Evolutionary conservation across 1,140 invertebrate genomes (phyloP).

Genomic region (Pollicipes pollicipes): DNA sequence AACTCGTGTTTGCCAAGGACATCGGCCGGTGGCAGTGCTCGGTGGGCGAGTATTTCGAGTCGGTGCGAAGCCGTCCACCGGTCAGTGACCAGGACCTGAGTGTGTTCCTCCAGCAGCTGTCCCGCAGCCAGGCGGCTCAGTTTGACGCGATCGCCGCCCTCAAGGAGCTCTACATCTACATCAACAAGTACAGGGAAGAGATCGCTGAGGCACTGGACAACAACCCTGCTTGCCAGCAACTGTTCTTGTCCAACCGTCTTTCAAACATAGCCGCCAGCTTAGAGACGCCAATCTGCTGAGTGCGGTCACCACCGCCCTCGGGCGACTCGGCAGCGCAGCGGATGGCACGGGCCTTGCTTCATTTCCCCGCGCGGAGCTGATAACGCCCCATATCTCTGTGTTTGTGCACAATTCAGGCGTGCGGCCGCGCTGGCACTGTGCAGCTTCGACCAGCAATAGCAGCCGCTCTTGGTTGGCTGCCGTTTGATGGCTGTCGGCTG

Average conservation of each 20-base stretch:
- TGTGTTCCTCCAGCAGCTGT: constrained; percentile 76
- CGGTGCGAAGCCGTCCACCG: constrained; percentile 62
- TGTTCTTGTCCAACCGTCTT: background rate
- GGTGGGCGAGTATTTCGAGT: constrained; percentile 67
- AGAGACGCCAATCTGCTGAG: background rate
- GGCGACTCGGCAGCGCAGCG: too few species aligned
- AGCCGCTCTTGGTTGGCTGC: too few species aligned
- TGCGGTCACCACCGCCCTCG: too few species aligned
- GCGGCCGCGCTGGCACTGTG: too few species aligned
- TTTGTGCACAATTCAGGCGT: too few species aligned
- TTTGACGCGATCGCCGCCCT: constrained; percentile 77
- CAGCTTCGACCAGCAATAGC: too few species aligned
- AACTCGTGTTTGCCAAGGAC: constrained; percentile 84
- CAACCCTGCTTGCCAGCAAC: background rate
- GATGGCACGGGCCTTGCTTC: too few species aligned
- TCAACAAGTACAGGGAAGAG: constrained; percentile 80
- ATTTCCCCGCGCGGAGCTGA: too few species aligned
- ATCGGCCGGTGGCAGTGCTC: constrained; percentile 52
- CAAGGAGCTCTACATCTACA: constrained; percentile 85
- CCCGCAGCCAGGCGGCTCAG: constrained; percentile 63
- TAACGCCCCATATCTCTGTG: too few species aligned
- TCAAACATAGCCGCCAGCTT: background rate
- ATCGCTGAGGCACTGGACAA: constrained; percentile 34
- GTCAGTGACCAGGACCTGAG: constrained; percentile 84
- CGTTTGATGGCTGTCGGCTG: too few species aligned